A percentile compares a stretch with the other conserved stretches of the same genome.
Evolutionary conservation across 2,888 invertebrate species (phyloP).

Genomic region (Brenthis ino): DNA sequence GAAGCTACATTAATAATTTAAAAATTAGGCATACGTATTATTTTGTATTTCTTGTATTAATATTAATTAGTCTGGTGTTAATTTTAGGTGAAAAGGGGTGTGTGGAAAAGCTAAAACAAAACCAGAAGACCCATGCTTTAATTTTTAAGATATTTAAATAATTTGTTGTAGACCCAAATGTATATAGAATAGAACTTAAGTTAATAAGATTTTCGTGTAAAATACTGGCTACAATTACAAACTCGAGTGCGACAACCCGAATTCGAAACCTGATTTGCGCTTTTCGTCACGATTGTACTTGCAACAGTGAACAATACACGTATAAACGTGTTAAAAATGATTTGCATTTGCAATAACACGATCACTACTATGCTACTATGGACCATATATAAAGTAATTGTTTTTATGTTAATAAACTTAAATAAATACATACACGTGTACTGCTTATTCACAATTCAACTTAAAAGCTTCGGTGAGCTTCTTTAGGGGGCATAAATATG

Average conservation of each 20-base stretch:
- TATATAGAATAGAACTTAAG: neutral
- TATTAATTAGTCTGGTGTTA: too few species aligned
- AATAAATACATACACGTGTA: neutral
- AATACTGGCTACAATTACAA: neutral
- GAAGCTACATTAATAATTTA: too few species aligned
- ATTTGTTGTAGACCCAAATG: neutral
- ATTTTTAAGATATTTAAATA: neutral
- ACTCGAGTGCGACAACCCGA: conserved; percentile 1
- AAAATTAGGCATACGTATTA: too few species aligned
- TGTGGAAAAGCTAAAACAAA: too few species aligned
- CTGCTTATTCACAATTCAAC: too few species aligned
- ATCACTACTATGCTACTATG: neutral
- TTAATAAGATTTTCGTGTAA: conserved; percentile 1
- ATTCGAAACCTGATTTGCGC: conserved; percentile 17
- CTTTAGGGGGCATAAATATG: too few species aligned
- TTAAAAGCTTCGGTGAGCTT: too few species aligned
- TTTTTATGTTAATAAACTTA: conserved; percentile 4
- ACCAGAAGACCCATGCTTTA: too few species aligned
- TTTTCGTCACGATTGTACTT: conserved; percentile 23
- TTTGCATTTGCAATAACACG: conserved; percentile 11
- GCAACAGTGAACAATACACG: conserved; percentile 20
- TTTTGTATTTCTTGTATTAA: too few species aligned
- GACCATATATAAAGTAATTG: neutral
- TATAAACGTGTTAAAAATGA: conserved; percentile 16
- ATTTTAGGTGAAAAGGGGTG: too few species aligned